Conservation (phyloP, 2,113 vertebrate genomes). For the Naja naja region DNA sequence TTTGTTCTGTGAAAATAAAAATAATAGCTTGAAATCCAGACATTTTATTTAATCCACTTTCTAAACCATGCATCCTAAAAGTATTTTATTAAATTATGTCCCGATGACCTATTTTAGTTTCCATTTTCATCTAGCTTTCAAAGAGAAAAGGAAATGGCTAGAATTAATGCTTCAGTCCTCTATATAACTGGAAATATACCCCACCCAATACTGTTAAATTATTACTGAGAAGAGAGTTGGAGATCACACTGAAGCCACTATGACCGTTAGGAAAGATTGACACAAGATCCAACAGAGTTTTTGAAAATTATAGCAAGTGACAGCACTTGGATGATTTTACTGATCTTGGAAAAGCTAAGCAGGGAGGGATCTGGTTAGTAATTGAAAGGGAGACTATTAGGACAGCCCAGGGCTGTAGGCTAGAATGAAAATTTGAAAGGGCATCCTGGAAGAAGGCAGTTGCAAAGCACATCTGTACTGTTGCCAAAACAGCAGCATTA, state of each 20-base stretch:
- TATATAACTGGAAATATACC: not conserved
- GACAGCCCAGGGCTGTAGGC: not conserved
- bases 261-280: not conserved
- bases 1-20: slow-evolving; percentile 82
- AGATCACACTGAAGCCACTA: not conserved
- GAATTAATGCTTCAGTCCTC: not conserved
- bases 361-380: not conserved
- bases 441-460: not conserved
- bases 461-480: not conserved
- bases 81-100: not conserved
- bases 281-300: not conserved
- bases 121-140: not conserved
- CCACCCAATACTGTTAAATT: not conserved
- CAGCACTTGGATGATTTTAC: not conserved
- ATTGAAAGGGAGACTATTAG: not conserved
- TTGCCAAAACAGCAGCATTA: not conserved
- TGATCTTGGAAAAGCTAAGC: not conserved
- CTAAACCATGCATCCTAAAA: not conserved
- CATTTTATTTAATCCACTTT: slow-evolving; percentile 18
- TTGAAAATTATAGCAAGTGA: not conserved
- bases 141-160: not conserved
- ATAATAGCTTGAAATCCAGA: slow-evolving; percentile 14
- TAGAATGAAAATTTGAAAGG: not conserved
- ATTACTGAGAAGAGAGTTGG: not conserved
- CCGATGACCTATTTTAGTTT: not conserved